phyloP scores from a whole-genome alignment of 2,888 invertebrate genomes.

The Drosophila falleni region DNA sequence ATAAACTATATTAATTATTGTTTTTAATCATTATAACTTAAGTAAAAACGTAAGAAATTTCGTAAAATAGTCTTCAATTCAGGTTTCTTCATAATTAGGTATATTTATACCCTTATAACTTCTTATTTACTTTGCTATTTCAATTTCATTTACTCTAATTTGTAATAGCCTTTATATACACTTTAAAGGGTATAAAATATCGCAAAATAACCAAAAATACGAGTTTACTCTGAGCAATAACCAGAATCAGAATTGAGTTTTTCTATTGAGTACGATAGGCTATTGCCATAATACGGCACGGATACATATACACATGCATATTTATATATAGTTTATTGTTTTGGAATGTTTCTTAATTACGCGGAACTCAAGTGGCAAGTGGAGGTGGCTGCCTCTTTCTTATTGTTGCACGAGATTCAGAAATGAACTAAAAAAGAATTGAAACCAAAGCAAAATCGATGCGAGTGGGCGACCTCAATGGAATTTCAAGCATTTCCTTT shows the following conservation, averaged over 20 bases:
- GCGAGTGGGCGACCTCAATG: slow-evolving; percentile 54
- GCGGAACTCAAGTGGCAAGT: slow-evolving; percentile 77
- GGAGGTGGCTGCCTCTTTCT: slow-evolving; percentile 17
- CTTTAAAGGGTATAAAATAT: slow-evolving; percentile 34
- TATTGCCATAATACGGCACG: slow-evolving; percentile 52
- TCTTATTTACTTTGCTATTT: neutral
- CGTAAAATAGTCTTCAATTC: too few species aligned
- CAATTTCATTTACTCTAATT: neutral
- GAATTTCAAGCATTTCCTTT: slow-evolving; percentile 72
- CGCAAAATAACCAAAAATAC: slow-evolving; percentile 50
- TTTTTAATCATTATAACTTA: neutral
- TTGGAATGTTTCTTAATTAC: slow-evolving; percentile 78
- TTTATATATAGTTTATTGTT: slow-evolving; percentile 68
- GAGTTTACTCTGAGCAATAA: slow-evolving; percentile 44
- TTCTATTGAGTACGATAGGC: slow-evolving; percentile 67
- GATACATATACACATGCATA: slow-evolving; percentile 11
- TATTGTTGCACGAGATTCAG: slow-evolving; percentile 27
- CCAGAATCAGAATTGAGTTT: slow-evolving; percentile 38
- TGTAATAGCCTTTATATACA: too few species aligned
- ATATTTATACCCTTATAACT: neutral
- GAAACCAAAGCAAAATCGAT: slow-evolving; percentile 35
- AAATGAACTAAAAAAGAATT: slow-evolving; percentile 10
- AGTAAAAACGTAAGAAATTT: too few species aligned
- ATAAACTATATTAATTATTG: neutral
- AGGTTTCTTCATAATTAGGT: too few species aligned